Evolutionary conservation across 1,140 invertebrate genomes (phyloP).

Genomic region (Parapsyche elsis): DNA sequence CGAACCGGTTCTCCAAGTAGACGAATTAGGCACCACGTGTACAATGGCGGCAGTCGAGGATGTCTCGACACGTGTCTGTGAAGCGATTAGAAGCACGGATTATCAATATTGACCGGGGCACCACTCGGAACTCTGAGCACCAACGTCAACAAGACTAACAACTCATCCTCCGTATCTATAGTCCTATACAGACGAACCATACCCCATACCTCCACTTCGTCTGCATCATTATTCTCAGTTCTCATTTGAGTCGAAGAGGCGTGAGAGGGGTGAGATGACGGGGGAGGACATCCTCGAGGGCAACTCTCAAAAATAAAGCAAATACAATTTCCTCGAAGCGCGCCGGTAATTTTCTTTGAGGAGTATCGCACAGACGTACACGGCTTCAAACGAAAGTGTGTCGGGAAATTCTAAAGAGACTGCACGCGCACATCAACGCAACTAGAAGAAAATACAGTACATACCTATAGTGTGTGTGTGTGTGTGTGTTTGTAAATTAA

Average conservation of each 20-base stretch:
- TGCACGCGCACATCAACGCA: not conserved
- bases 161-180: not conserved
- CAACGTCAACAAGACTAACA: not conserved
- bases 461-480: not conserved
- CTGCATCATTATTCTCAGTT: slow-evolving; percentile 5
- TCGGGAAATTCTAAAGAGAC: slow-evolving; percentile 4
- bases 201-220: not conserved
- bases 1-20: too few species aligned
- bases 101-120: slow-evolving; percentile 11
- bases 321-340: not conserved
- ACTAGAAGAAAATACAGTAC: too few species aligned
- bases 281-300: not conserved
- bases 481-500: not conserved
- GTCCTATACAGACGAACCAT: not conserved
- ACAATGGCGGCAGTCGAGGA: too few species aligned
- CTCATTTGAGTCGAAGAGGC: not conserved
- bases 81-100: not conserved
- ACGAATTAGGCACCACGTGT: too few species aligned
- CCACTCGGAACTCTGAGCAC: not conserved
- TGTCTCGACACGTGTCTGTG: not conserved
- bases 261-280: not conserved
- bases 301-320: slow-evolving; percentile 29
- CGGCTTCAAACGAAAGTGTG: slow-evolving; percentile 15
- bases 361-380: not conserved
- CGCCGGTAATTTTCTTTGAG: slow-evolving; percentile 16